These are phyloP conservation scores for Clivina fossor DNA, from an alignment of 2,888 invertebrate species.

Conservation along the genomic window DNA sequence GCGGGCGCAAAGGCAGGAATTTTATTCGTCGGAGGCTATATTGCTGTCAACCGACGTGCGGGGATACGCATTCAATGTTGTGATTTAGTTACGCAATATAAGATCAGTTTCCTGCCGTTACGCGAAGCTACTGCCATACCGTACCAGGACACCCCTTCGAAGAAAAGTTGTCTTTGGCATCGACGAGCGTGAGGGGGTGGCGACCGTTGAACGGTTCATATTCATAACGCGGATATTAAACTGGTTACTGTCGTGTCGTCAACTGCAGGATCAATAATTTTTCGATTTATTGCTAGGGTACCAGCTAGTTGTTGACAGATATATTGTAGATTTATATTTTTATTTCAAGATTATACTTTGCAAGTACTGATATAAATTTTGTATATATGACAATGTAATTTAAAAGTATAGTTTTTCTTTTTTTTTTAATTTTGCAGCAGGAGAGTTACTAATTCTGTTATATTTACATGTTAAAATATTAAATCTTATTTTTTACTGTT, in stretches of 20 bases:
- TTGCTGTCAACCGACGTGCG: slow-evolving; percentile 20
- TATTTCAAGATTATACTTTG: too few species aligned
- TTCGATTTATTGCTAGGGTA: too few species aligned
- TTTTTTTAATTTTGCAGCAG: too few species aligned
- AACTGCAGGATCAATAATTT: not conserved
- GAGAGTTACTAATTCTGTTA: too few species aligned
- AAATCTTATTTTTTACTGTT: too few species aligned
- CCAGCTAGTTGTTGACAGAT: too few species aligned
- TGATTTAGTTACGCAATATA: slow-evolving; percentile 33
- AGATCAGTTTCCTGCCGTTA: slow-evolving; percentile 25
- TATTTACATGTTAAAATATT: too few species aligned
- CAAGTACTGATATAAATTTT: too few species aligned
- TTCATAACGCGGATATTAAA: slow-evolving; percentile 32
- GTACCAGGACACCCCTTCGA: slow-evolving; percentile 8
- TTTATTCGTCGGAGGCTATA: slow-evolving; percentile 30
- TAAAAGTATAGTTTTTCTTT: too few species aligned
- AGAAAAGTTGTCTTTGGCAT: not conserved
- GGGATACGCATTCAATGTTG: slow-evolving; percentile 28
- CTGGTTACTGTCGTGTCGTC: slow-evolving; percentile 24
- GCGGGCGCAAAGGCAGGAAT: slow-evolving; percentile 28
- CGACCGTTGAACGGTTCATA: slow-evolving; percentile 16
- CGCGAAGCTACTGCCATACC: not conserved
- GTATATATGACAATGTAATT: too few species aligned
- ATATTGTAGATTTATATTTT: too few species aligned
- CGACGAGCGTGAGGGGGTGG: slow-evolving; percentile 3